Percentiles rank a stretch among this genome's conserved stretches.
phyloP scores from a whole-genome alignment of 2,797 vertebrate genomes.

The Melanotaenia nigrans region DNA sequence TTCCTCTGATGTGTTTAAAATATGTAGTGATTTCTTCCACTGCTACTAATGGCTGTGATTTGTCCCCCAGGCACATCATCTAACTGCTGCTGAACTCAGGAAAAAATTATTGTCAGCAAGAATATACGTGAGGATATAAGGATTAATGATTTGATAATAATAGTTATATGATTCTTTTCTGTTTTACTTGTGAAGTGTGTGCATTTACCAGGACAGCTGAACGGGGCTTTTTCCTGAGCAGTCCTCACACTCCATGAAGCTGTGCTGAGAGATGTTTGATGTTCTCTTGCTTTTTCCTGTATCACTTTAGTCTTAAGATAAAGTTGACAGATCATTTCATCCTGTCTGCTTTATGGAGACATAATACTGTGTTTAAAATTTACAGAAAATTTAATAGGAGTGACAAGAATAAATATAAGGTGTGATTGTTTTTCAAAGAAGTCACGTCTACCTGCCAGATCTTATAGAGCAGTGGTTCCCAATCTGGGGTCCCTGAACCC shows the following conservation, averaged over 20 bases:
- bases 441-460: neutral
- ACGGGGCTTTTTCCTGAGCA: conserved; percentile 12
- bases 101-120: conserved; percentile 32
- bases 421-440: conserved; percentile 6
- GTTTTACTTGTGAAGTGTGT: conserved; percentile 3
- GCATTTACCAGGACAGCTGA: conserved; percentile 2
- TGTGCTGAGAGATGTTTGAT: conserved; percentile 38
- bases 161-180: neutral
- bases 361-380: neutral
- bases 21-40: conserved; percentile 20
- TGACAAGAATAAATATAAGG: conserved; percentile 25
- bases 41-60: conserved; percentile 18
- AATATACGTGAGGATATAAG: conserved; percentile 7
- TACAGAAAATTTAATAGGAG: conserved; percentile 18
- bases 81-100: conserved; percentile 36
- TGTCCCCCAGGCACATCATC: conserved; percentile 28
- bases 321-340: conserved; percentile 15
- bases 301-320: conserved; percentile 13
- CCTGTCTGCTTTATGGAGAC: conserved; percentile 1
- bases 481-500: no score
- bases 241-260: conserved; percentile 33
- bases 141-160: neutral
- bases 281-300: conserved; percentile 20
- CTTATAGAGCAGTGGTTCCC: neutral
- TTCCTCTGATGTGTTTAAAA: neutral